phyloP scores from a whole-genome alignment of 2,113 vertebrate genomes.

The Isurus oxyrinchus region DNA sequence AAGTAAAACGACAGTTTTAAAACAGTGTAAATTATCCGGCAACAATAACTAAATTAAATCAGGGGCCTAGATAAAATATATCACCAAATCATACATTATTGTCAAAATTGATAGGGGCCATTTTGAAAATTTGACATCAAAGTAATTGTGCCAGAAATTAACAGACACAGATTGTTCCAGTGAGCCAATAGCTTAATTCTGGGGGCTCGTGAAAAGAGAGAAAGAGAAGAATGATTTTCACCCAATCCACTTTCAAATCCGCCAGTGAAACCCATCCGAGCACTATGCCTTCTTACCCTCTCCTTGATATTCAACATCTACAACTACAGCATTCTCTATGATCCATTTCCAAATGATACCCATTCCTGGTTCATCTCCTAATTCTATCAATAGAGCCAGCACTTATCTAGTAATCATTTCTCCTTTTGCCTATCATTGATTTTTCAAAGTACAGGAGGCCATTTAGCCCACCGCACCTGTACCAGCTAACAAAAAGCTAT shows the following conservation, averaged over 20 bases:
- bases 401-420: too few species aligned
- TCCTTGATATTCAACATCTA: not conserved
- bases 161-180: too few species aligned
- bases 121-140: not conserved
- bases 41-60: slow-evolving; percentile 2
- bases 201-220: not conserved
- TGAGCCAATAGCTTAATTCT: too few species aligned
- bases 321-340: too few species aligned
- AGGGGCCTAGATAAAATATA: not conserved
- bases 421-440: too few species aligned
- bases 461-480: not conserved
- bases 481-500: not conserved
- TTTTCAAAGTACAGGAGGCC: not conserved
- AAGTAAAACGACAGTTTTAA: not conserved
- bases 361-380: too few species aligned
- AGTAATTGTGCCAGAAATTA: too few species aligned
- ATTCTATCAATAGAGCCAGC: too few species aligned
- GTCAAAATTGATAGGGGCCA: not conserved
- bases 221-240: not conserved
- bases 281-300: not conserved
- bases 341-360: too few species aligned
- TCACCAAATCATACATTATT: not conserved
- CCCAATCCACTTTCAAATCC: not conserved
- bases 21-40: not conserved
- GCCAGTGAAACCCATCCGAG: not conserved